Conservation (phyloP, 1,140 invertebrate genomes). For the Anastrepha obliqua region DNA sequence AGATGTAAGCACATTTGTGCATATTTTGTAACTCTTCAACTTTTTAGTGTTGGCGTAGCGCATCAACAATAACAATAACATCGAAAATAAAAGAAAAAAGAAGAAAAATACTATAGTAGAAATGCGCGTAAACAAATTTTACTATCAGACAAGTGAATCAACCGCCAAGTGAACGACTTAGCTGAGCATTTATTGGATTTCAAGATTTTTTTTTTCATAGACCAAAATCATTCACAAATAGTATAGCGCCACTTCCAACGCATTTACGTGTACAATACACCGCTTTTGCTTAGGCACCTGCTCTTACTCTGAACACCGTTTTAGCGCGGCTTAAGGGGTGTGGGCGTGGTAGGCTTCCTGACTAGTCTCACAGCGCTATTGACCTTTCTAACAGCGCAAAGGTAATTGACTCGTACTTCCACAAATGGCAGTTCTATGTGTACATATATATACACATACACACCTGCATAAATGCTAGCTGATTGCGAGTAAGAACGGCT, state of each 20-base stretch:
- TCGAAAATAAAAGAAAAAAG: not conserved
- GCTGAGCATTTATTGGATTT: not conserved
- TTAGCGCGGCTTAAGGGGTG: not conserved
- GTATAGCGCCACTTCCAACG: not conserved
- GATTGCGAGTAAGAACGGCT: not conserved
- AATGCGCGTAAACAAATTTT: conserved; percentile 21
- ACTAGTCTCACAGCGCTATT: not conserved
- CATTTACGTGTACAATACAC: not conserved
- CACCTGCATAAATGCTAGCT: not conserved
- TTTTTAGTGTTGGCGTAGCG: not conserved
- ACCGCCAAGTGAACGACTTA: not conserved
- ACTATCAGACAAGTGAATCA: not conserved
- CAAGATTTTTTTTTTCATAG: not conserved
- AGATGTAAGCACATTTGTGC: not conserved
- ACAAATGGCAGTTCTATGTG: not conserved
- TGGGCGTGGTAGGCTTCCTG: conserved; percentile 13
- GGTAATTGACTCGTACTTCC: not conserved
- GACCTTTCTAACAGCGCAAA: not conserved
- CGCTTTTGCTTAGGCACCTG: not conserved
- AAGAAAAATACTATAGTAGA: not conserved
- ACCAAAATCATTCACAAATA: conserved; percentile 6
- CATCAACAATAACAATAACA: not conserved
- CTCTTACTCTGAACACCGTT: not conserved
- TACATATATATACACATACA: not conserved
- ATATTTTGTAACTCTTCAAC: not conserved